Evolutionary conservation across 2,113 vertebrate genomes (phyloP).

Genomic region (Spilogale gracilis): DNA sequence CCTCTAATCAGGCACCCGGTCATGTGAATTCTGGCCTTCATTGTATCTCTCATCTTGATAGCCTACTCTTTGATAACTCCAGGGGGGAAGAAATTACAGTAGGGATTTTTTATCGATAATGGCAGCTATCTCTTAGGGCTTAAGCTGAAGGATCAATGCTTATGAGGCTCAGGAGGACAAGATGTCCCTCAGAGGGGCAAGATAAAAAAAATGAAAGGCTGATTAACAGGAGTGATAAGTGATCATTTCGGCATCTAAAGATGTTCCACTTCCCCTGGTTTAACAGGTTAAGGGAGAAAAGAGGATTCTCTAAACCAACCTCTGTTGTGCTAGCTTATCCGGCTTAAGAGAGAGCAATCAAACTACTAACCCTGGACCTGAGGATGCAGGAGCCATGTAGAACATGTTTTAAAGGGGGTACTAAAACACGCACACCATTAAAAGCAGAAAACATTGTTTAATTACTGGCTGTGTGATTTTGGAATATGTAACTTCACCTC

Average conservation of each 20-base stretch:
- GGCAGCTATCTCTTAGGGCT: conserved; percentile 9
- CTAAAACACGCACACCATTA: background rate
- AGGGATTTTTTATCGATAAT: conserved; percentile 20
- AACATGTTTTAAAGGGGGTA: background rate
- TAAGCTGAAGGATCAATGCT: conserved; percentile 66
- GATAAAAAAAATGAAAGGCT: conserved; percentile 22
- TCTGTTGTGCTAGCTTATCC: conserved; percentile 36
- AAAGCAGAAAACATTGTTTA: background rate
- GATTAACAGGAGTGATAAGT: conserved; percentile 70
- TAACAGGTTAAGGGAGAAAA: conserved; percentile 52
- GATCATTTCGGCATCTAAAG: background rate
- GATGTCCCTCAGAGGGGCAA: background rate
- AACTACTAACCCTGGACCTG: background rate
- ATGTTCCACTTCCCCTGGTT: background rate
- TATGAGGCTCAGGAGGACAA: background rate
- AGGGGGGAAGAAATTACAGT: background rate
- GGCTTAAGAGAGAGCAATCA: background rate
- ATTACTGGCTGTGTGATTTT: background rate
- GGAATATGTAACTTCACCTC: background rate
- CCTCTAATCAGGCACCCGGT: background rate
- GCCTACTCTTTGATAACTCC: conserved; percentile 41
- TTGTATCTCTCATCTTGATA: background rate
- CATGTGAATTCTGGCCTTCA: background rate
- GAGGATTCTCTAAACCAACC: conserved; percentile 38
- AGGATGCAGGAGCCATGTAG: background rate